Evolutionary conservation across 1,140 invertebrate genomes (phyloP).

Genomic region (Drosophila sproati): DNA sequence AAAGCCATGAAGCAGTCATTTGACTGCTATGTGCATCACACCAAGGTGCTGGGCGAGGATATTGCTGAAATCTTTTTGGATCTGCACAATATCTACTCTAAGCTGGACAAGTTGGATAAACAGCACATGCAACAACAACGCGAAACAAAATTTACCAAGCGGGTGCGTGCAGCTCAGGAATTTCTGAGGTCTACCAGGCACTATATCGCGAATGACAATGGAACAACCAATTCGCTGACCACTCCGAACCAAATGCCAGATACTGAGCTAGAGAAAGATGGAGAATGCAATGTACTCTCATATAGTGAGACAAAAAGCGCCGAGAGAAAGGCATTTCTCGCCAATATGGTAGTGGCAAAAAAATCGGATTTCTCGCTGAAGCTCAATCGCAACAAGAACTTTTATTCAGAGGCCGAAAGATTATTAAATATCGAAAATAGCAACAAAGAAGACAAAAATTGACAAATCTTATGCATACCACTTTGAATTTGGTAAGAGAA

Average conservation of each 20-base stretch:
- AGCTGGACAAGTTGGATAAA: constrained; percentile 21
- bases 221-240: background rate
- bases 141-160: constrained; percentile 1
- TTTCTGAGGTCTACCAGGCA: constrained; percentile 26
- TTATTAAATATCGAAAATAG: background rate
- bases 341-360: constrained; percentile 37
- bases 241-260: background rate
- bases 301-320: background rate
- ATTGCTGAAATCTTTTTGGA: constrained; percentile 57
- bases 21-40: constrained; percentile 12
- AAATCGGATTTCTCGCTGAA: constrained; percentile 47
- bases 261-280: background rate
- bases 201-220: constrained; percentile 40
- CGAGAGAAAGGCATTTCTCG: constrained; percentile 19
- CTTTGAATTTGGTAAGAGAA: background rate
- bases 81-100: constrained; percentile 56
- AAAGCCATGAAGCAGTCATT: constrained; percentile 7
- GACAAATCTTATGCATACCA: background rate
- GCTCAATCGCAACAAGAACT: constrained; percentile 44
- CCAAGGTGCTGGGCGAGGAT: constrained; percentile 29
- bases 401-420: constrained; percentile 13
- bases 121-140: background rate
- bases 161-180: constrained; percentile 31
- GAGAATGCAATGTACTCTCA: background rate
- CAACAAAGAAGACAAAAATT: background rate